phyloP scores from a whole-genome alignment of 2,888 invertebrate genomes.

The Allolobophora icterica region DNA sequence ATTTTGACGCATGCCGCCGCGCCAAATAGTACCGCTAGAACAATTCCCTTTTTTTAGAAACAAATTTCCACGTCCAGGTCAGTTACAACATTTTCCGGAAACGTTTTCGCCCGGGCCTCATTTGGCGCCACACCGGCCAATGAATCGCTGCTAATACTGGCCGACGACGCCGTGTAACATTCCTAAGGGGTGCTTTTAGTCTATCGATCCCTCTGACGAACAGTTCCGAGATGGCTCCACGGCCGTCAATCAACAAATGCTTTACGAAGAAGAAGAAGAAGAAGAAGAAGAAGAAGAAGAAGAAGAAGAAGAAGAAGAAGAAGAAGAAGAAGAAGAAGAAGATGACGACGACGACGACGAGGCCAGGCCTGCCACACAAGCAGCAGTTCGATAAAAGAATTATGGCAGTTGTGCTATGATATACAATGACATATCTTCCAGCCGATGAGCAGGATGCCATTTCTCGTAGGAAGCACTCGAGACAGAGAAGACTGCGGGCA shows the following conservation, averaged over 20 bases:
- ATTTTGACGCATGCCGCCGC: background rate
- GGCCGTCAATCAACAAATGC: conserved; percentile 11
- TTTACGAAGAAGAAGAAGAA: background rate
- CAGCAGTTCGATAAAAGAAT: background rate
- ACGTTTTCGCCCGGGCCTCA: background rate
- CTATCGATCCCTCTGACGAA: background rate
- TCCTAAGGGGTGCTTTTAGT: background rate
- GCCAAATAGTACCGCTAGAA: background rate
- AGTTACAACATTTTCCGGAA: background rate
- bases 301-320: no score
- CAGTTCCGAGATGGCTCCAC: background rate
- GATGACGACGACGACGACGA: no score
- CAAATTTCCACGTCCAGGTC: background rate
- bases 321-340: background rate
- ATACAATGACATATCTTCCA: background rate
- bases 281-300: background rate
- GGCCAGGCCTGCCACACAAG: background rate
- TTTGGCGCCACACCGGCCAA: background rate
- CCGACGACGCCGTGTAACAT: background rate
- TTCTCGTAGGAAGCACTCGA: no score
- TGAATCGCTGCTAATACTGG: background rate
- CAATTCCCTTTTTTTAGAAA: background rate
- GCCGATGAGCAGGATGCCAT: background rate
- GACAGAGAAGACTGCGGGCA: no score
- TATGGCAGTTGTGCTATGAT: background rate